These are phyloP conservation scores for Micrastur ruficollis DNA, from an alignment of 2,797 vertebrate species.

Conservation along the genomic window DNA sequence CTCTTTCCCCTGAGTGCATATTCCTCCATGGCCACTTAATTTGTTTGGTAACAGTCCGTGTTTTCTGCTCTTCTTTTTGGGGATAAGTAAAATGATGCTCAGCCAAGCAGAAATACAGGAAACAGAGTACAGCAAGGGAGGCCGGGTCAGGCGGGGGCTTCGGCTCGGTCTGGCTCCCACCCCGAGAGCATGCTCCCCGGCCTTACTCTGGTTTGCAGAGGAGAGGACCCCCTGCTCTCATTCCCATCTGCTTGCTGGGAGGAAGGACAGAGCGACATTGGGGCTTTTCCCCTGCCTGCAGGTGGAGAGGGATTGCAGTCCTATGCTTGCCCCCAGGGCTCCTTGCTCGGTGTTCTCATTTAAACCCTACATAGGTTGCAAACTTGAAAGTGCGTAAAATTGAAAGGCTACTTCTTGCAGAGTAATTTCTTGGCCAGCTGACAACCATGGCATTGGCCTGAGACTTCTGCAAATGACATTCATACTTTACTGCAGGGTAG, in stretches of 20 bases:
- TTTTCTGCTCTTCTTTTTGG: background rate
- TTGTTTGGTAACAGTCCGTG: background rate
- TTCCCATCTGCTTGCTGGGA: background rate
- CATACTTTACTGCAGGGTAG: background rate
- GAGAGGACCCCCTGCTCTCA: background rate
- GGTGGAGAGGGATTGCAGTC: background rate
- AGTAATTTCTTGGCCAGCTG: background rate
- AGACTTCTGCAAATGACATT: background rate
- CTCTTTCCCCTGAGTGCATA: background rate
- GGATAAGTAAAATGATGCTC: background rate
- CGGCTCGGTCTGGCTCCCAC: background rate
- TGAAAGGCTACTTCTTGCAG: background rate
- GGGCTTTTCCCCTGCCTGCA: background rate
- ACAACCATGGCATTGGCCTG: background rate
- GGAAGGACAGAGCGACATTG: background rate
- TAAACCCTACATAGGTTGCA: background rate
- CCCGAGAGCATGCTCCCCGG: background rate
- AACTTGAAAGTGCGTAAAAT: background rate
- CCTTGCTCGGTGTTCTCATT: background rate
- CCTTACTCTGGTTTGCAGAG: background rate
- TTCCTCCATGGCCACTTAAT: background rate
- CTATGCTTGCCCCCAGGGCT: background rate
- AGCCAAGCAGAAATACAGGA: background rate
- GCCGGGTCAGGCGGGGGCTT: background rate
- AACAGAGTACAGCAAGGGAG: background rate